These are phyloP conservation scores for Drosophila melanica DNA, from an alignment of 1,140 invertebrate species.

Conservation along the genomic window DNA sequence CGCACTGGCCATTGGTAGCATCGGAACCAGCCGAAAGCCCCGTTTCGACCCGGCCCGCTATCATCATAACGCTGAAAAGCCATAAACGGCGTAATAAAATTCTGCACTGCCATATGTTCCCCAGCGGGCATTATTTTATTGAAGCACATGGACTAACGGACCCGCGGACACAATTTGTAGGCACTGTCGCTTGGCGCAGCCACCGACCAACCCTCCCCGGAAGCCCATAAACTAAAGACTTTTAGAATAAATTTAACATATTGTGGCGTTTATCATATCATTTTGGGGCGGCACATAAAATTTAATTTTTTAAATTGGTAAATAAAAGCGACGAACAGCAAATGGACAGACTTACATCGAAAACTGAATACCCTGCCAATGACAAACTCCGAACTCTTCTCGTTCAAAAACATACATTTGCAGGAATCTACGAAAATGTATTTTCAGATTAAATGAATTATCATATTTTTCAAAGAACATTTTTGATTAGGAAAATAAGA, in stretches of 20 bases:
- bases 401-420: too few relatives aligned
- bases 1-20: slow-evolving; percentile 24
- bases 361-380: not conserved
- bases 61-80: slow-evolving; percentile 77
- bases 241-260: slow-evolving; percentile 77
- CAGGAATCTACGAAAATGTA: too few relatives aligned
- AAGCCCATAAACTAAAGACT: slow-evolving; percentile 77
- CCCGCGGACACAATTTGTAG: slow-evolving; percentile 69
- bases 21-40: slow-evolving; percentile 20
- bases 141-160: slow-evolving; percentile 41
- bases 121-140: slow-evolving; percentile 82
- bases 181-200: slow-evolving; percentile 25
- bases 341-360: not conserved
- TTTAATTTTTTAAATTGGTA: slow-evolving; percentile 73
- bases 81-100: slow-evolving; percentile 82
- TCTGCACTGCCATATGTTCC: slow-evolving; percentile 81
- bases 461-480: too few relatives aligned
- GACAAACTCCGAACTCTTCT: too few relatives aligned
- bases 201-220: slow-evolving; percentile 8
- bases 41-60: slow-evolving; percentile 11
- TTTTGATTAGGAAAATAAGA: too few relatives aligned
- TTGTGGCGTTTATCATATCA: slow-evolving; percentile 78
- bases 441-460: too few relatives aligned
- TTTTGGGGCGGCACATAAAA: slow-evolving; percentile 50
- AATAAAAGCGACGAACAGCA: slow-evolving; percentile 41